Evolutionary conservation across 2,888 invertebrate genomes (phyloP).

Genomic region (Nephrotoma flavescens): DNA sequence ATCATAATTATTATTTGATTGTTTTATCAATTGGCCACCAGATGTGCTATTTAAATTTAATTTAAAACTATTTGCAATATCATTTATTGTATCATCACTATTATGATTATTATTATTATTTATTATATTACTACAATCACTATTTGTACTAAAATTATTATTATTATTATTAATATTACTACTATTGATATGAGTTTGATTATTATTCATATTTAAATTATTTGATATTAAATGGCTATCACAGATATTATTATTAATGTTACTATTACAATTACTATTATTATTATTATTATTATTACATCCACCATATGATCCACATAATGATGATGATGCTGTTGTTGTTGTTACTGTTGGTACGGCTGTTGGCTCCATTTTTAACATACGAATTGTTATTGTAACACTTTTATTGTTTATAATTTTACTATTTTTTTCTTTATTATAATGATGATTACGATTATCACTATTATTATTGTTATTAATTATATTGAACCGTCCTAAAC

Average conservation of each 20-base stretch:
- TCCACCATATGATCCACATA: not conserved
- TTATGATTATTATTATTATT: not conserved
- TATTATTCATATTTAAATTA: not conserved
- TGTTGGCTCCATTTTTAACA: constrained; percentile 6
- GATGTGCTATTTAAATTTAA: not conserved
- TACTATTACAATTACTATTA: not conserved
- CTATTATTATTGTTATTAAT: not conserved
- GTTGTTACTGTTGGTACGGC: not conserved
- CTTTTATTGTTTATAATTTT: not conserved
- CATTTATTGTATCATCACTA: not conserved
- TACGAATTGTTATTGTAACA: constrained; percentile 4
- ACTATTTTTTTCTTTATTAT: not conserved
- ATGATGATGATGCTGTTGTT: not conserved
- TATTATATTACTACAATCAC: not conserved
- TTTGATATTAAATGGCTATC: not conserved
- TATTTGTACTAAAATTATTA: not conserved
- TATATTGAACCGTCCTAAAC: not conserved
- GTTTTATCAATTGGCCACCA: constrained; percentile 1
- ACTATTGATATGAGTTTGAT: constrained; percentile 2
- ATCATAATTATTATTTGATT: constrained; percentile 4
- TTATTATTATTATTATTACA: not conserved
- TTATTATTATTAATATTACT: not conserved
- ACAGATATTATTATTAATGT: constrained; percentile 2
- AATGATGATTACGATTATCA: not conserved
- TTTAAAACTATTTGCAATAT: constrained; percentile 1